phyloP scores from a whole-genome alignment of 2,113 vertebrate genomes.

The Sapajus apella region DNA sequence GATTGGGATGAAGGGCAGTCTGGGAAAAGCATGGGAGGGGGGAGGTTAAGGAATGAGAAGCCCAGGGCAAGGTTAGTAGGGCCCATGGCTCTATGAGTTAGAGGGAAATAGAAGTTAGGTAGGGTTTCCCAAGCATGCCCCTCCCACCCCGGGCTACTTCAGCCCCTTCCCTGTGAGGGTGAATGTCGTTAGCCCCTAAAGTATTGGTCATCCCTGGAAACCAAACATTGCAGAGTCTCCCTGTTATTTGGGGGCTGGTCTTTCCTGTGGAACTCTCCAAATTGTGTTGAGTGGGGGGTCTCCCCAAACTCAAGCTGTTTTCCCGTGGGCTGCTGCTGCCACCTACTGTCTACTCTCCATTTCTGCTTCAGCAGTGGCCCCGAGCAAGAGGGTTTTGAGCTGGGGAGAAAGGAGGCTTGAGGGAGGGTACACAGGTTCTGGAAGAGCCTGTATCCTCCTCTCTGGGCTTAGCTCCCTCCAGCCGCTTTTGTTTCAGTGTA shows the following conservation, averaged over 20 bases:
- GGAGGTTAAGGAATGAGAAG: neutral
- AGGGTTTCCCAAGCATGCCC: neutral
- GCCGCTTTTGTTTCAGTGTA: neutral
- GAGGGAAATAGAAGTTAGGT: neutral
- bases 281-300: neutral
- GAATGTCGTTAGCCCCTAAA: neutral
- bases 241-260: neutral
- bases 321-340: constrained; percentile 70
- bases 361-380: neutral
- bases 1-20: neutral
- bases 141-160: neutral
- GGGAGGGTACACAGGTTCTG: neutral
- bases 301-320: neutral
- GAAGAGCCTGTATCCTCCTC: neutral
- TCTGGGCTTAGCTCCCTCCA: neutral
- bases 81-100: neutral
- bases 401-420: neutral
- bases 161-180: neutral
- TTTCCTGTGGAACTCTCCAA: constrained; percentile 30
- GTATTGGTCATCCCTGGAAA: neutral
- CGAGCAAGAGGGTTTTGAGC: neutral
- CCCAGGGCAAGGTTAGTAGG: neutral
- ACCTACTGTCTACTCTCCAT: constrained; percentile 63
- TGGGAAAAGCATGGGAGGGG: neutral
- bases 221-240: neutral